phyloP scores from a whole-genome alignment of 2,888 invertebrate genomes.

The Pherbina coryleti region DNA sequence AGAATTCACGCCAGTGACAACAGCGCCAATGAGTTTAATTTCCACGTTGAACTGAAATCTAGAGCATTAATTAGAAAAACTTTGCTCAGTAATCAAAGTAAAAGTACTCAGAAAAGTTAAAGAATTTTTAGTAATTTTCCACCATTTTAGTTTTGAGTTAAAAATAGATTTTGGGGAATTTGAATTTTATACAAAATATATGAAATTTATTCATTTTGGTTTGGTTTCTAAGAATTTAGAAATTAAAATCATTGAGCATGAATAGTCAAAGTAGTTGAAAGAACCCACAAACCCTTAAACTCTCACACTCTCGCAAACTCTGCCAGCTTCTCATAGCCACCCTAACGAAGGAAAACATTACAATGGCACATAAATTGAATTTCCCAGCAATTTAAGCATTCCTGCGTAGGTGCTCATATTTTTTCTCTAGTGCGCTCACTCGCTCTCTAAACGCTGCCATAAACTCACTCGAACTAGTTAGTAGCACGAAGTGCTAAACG shows the following conservation, averaged over 20 bases:
- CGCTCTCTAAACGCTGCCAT: neutral
- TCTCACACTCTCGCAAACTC: neutral
- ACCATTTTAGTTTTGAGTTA: neutral
- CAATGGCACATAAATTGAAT: neutral
- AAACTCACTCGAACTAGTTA: neutral
- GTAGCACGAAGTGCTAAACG: neutral
- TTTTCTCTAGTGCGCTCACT: neutral
- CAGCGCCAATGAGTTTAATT: constrained; percentile 26
- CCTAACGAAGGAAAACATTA: neutral
- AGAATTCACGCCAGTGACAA: constrained; percentile 15
- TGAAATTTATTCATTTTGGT: neutral
- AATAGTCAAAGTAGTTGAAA: no score
- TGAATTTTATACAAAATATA: neutral
- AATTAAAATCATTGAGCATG: no score
- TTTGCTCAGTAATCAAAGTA: no score
- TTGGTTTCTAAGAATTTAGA: neutral
- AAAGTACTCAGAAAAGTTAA: no score
- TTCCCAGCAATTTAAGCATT: neutral
- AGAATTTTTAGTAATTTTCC: no score
- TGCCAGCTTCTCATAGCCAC: neutral
- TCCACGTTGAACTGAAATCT: neutral
- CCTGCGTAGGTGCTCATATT: neutral
- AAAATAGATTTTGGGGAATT: no score
- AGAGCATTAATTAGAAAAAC: neutral
- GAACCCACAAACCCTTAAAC: neutral